Conservation (phyloP, 2,113 vertebrate genomes). For the Rana temporaria region DNA sequence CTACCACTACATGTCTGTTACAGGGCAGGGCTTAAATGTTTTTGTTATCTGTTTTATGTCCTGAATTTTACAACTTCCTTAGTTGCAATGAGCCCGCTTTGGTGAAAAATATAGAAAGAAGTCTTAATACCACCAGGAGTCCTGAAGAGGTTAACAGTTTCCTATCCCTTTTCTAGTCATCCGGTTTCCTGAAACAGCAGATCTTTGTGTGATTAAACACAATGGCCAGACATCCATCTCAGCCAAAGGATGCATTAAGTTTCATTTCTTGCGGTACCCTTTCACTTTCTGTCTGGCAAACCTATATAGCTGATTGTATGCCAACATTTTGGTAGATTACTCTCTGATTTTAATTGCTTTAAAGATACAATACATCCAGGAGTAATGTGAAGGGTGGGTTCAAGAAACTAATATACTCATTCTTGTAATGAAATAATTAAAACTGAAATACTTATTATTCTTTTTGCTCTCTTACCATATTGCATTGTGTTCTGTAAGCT, state of each 20-base stretch:
- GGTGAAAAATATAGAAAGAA: no score
- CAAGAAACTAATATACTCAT: background rate
- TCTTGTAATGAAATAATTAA: background rate
- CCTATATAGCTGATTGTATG: constrained; percentile 21
- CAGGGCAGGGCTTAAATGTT: no score
- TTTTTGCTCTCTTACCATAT: no score
- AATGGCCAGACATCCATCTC: background rate
- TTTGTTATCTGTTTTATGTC: no score
- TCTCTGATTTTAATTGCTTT: constrained; percentile 34
- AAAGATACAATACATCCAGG: background rate
- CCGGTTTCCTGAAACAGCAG: constrained; percentile 43
- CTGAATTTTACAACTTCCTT: no score
- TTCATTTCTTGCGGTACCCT: constrained; percentile 30
- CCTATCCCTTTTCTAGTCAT: constrained; percentile 34
- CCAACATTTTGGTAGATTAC: constrained; percentile 61
- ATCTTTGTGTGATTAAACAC: constrained; percentile 54
- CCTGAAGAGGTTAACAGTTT: constrained; percentile 47
- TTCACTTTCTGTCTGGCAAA: constrained; percentile 51
- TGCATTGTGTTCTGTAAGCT: no score
- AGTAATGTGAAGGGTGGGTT: background rate
- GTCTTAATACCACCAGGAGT: background rate
- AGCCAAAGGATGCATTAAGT: constrained; percentile 59
- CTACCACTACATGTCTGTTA: no score
- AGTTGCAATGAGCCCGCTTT: no score
- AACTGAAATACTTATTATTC: background rate